Percentiles rank a stretch among this genome's conserved stretches.
phyloP scores from a whole-genome alignment of 1,140 invertebrate genomes.

The Nebria ingens region DNA sequence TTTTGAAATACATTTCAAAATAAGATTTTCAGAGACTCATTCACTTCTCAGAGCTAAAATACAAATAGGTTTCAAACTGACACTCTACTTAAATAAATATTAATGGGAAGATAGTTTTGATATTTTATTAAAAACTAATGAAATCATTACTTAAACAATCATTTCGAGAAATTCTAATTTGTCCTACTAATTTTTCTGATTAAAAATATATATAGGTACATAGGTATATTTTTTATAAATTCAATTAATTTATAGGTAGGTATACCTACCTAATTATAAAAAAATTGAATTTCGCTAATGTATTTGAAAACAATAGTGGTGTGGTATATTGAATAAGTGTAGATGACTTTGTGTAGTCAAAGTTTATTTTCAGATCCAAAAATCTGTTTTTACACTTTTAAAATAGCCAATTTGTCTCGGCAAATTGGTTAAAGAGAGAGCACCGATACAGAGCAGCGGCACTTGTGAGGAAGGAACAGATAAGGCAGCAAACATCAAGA shows the following conservation, averaged over 20 bases:
- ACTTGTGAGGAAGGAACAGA: conserved; percentile 8
- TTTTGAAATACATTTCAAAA: conserved; percentile 8
- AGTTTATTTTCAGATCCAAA: not conserved
- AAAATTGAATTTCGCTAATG: too few species aligned
- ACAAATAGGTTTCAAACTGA: conserved; percentile 1
- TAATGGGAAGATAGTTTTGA: not conserved
- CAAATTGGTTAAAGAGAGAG: conserved; percentile 15
- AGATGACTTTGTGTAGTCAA: not conserved
- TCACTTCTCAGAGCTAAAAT: conserved; percentile 5
- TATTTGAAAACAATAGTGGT: too few species aligned
- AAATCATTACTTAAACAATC: too few species aligned
- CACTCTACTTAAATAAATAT: not conserved
- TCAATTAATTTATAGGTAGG: too few species aligned
- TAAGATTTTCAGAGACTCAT: not conserved
- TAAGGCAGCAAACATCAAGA: conserved; percentile 10
- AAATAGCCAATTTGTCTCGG: conserved; percentile 16
- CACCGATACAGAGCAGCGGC: not conserved
- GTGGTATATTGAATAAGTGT: too few species aligned
- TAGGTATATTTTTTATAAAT: too few species aligned
- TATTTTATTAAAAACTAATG: too few species aligned
- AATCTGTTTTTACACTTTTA: conserved; percentile 7
- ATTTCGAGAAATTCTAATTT: too few species aligned
- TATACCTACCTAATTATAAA: too few species aligned
- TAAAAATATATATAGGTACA: too few species aligned
- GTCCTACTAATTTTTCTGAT: too few species aligned